Percentiles rank a stretch among this genome's conserved stretches.
Conservation (phyloP, 1,140 invertebrate genomes). For the Conus ventricosus region DNA sequence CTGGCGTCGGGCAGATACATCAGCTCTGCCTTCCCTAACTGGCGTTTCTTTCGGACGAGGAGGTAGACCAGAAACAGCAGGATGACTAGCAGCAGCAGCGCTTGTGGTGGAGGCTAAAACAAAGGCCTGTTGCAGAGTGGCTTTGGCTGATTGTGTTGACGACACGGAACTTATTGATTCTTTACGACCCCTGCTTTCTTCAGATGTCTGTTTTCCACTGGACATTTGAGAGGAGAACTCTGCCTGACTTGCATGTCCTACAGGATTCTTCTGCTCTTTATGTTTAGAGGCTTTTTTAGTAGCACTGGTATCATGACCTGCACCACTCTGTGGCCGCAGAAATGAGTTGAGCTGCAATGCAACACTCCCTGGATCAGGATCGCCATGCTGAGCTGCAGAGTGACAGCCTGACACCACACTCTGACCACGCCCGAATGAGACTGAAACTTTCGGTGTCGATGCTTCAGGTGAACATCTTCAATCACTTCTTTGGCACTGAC, state of each 20-base stretch:
- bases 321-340: constrained; percentile 65
- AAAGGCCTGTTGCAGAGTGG: constrained; percentile 2
- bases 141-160: not conserved
- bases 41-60: not conserved
- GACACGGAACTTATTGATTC: not conserved
- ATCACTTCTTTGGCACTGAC: constrained; percentile 70
- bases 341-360: constrained; percentile 64
- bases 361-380: not conserved
- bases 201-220: not conserved
- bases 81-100: constrained; percentile 5
- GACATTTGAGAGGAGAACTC: not conserved
- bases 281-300: not conserved
- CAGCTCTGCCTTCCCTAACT: not conserved
- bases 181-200: not conserved
- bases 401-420: not conserved
- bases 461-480: constrained; percentile 46
- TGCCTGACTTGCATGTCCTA: not conserved
- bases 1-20: not conserved
- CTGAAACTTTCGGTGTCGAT: not conserved
- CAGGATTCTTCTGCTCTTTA: not conserved
- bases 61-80: not conserved
- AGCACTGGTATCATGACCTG: not conserved
- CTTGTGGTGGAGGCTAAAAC: not conserved
- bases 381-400: not conserved
- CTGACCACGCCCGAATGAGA: not conserved